Conservation (phyloP, 2,797 vertebrate genomes). For the Alca torda region DNA sequence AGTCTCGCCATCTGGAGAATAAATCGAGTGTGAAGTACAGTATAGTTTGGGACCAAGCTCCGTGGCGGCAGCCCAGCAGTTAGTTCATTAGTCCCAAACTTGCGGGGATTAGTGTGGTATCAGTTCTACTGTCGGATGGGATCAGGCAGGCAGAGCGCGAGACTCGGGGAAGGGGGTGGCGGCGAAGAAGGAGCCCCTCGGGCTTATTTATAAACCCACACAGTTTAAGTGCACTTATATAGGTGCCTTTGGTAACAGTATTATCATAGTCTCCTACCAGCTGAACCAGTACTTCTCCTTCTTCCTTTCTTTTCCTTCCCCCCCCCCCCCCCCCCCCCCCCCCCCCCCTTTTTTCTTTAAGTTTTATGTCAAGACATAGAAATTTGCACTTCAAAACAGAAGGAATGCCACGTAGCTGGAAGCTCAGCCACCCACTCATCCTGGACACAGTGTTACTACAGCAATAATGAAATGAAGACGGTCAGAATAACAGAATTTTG, state of each 20-base stretch:
- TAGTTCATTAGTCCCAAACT: constrained; percentile 99
- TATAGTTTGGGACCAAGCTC: constrained; percentile 99
- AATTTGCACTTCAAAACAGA: constrained; percentile 1
- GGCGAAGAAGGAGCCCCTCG: constrained; percentile 60
- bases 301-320: neutral
- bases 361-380: neutral
- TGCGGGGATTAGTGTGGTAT: constrained; percentile 92
- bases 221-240: constrained; percentile 26
- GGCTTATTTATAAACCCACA: constrained; percentile 55
- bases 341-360: neutral
- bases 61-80: constrained; percentile 97
- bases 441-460: neutral
- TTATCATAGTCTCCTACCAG: neutral
- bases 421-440: constrained; percentile 3
- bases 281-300: constrained; percentile 23
- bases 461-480: neutral
- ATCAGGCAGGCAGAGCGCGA: constrained; percentile 79
- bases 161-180: constrained; percentile 66
- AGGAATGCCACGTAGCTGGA: neutral
- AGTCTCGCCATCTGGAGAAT: constrained; percentile 99
- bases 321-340: rapidly evolving
- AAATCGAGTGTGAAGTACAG: constrained; percentile 99
- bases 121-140: constrained; percentile 86
- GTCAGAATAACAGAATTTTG: neutral
- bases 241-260: constrained; percentile 11